Evolutionary conservation across 2,888 invertebrate genomes (phyloP), one percentile per base, ranked within the genome.

Genomic region (Notodonta dromedarius): DNA sequence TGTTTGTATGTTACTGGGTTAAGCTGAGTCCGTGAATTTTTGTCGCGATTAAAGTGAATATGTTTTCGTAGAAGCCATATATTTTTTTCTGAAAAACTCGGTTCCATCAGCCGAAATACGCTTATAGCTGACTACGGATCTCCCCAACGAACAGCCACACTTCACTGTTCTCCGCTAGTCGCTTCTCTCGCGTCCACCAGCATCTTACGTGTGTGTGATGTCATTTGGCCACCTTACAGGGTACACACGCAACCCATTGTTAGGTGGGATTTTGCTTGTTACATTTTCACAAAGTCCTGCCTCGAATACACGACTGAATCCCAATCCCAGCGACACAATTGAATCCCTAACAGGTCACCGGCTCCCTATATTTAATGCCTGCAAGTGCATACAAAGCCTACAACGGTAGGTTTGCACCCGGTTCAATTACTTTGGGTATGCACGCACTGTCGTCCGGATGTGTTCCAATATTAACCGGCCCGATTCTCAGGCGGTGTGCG

Each of bases 381-480:
- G 16, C 52, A 52, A 42, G n/a, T 57, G 57, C 65, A 54, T 35
- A 54, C 54, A 54, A 54, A 54, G 54, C n/a, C 39, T 40, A 52
- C 42, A 52, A 58, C 60, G 46, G 62, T 62, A 66, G 60, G 66
- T 72, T 69, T 72, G 70, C 66, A 61, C 60, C 59, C 46, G 39
- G 58, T 68, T 62, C 64, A 64, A 73, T 70, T 62, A 64, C 56
- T 59, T 44, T 71, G 65, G 62, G 62, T 67, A 67, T 64, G 71
- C 60, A 69, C 68, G 70, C 70, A 70, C 69, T 69, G 59, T 57
- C 65, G 58, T 60, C 59, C 59, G 52, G 58, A 50, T 52, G 51
- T 56, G 54, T 35, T 77, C 62, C 62, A 76, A 74, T 76, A 79
- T 80, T 78, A 70, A 78, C 59, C 55, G 55, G 54, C 62, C 44